Conservation (phyloP, 1,140 invertebrate genomes). For the Gonioctena quinquepunctata region DNA sequence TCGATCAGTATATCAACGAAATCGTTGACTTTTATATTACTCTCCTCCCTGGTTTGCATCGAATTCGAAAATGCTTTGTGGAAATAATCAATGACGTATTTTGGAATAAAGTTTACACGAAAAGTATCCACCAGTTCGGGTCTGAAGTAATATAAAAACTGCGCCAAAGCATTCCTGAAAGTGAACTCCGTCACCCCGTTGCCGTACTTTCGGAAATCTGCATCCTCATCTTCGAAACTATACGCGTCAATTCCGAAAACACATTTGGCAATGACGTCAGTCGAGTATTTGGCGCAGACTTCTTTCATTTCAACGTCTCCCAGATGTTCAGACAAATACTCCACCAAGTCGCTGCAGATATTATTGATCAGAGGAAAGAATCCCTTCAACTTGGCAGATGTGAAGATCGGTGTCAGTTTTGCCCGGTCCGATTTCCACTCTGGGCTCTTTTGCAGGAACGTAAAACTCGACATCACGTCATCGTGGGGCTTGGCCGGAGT, state of each 20-base stretch:
- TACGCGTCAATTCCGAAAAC: constrained; percentile 57
- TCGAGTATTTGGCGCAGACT: constrained; percentile 53
- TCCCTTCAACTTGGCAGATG: constrained; percentile 58
- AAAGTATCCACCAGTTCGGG: constrained; percentile 25
- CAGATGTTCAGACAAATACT: constrained; percentile 25
- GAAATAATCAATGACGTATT: neutral
- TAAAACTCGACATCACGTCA: constrained; percentile 11
- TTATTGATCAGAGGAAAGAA: constrained; percentile 48
- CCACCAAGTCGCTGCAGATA: constrained; percentile 25
- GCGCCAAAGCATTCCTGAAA: constrained; percentile 16
- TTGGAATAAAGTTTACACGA: constrained; percentile 18
- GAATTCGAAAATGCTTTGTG: constrained; percentile 29
- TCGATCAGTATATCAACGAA: constrained; percentile 42
- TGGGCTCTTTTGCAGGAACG: constrained; percentile 48
- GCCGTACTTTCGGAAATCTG: constrained; percentile 47
- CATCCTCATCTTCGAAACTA: constrained; percentile 52
- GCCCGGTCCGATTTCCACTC: constrained; percentile 58
- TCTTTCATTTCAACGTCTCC: constrained; percentile 33
- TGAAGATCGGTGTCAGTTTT: constrained; percentile 61
- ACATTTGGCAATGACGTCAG: constrained; percentile 57
- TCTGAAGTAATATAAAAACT: constrained; percentile 34
- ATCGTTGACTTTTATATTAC: constrained; percentile 34
- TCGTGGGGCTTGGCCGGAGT: neutral
- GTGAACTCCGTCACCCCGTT: constrained; percentile 25
- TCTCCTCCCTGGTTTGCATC: constrained; percentile 29